Evolutionary conservation across 1,140 invertebrate species (phyloP), one percentile per base, ranked within the genome.

Genomic region (Thrips palmi): DNA sequence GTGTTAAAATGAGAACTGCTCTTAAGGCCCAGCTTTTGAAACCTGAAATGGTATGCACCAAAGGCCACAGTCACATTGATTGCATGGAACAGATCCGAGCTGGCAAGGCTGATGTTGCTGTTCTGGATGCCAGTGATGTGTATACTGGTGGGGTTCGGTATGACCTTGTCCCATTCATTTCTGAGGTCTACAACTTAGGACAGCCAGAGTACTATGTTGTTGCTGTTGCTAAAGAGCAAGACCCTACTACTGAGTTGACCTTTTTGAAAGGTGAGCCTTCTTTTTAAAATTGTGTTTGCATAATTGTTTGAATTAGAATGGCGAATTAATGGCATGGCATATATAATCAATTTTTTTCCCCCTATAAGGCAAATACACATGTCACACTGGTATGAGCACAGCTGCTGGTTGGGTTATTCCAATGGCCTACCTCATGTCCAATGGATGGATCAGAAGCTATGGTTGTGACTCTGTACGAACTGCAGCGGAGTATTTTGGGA

Each of bases 381-480:
- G 92, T 51, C 87, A 94, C 56, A 74, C 85, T 1, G 88, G 88
- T 19, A 81, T 96, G 15, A 82, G 81, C 39, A 83, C 74, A 38
- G 91, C 84, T 0, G 89, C 89, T 8, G 92, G 92, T 3, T 97
- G 92, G 92, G 71, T 96, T 0, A 81, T 94, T 48, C 92, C 92
- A 0, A 57, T 97, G 48, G 87, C 87, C 1, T 92, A 87, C 52
- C 65, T 96, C 1, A 71, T 97, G 11, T 85, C 87, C 15, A 96
- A 94, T 49, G 76, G 81, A 20, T 86, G 91, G 74, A 91, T 97
- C 43, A 63, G 89, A 17, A 75, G 84, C 2, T 88, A 89, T 51
- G 83, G 84, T 10, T 94, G 91, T 53, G 80, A 94, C 58, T 80
- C 84, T 0, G 67, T 86, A 4, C 69, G 77, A 40, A 83, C 87